Percentiles rank a stretch among this genome's conserved stretches.
Evolutionary conservation across 1,140 invertebrate species (phyloP).

Genomic region (Ctenoplectra terminalis): DNA sequence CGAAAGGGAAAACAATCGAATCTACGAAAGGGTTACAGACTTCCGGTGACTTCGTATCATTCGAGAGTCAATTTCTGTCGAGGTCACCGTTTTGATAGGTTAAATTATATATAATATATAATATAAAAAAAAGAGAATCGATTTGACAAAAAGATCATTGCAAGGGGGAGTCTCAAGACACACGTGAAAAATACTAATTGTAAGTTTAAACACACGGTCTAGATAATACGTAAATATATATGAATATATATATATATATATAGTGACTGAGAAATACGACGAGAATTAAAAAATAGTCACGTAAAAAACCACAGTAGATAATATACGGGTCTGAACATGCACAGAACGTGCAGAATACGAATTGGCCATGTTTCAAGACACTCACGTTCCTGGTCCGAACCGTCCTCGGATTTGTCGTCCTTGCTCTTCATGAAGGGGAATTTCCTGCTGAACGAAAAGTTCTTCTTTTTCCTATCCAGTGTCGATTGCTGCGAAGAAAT

Average conservation of each 20-base stretch:
- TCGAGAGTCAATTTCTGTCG: background rate
- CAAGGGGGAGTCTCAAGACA: constrained; percentile 13
- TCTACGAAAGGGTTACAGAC: background rate
- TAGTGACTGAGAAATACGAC: constrained; percentile 51
- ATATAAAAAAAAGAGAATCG: background rate
- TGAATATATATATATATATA: constrained; percentile 34
- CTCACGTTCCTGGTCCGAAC: constrained; percentile 99
- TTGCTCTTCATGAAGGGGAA: constrained; percentile 99
- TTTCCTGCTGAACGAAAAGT: constrained; percentile 98
- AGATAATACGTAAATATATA: constrained; percentile 14
- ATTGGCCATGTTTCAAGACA: constrained; percentile 76
- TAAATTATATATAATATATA: background rate
- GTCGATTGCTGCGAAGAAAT: constrained; percentile 90
- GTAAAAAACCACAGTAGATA: constrained; percentile 51
- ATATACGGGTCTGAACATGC: constrained; percentile 66
- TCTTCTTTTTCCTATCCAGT: constrained; percentile 98
- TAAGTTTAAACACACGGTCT: constrained; percentile 33
- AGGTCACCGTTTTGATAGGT: background rate
- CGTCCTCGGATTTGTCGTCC: constrained; percentile 98
- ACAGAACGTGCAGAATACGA: constrained; percentile 66
- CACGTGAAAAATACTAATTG: constrained; percentile 30
- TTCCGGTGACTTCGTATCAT: background rate
- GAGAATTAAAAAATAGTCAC: constrained; percentile 44
- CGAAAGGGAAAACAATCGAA: background rate
- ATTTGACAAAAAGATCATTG: background rate